phyloP scores from a whole-genome alignment of 2,797 vertebrate genomes.

The Sebastes hubbsi region DNA sequence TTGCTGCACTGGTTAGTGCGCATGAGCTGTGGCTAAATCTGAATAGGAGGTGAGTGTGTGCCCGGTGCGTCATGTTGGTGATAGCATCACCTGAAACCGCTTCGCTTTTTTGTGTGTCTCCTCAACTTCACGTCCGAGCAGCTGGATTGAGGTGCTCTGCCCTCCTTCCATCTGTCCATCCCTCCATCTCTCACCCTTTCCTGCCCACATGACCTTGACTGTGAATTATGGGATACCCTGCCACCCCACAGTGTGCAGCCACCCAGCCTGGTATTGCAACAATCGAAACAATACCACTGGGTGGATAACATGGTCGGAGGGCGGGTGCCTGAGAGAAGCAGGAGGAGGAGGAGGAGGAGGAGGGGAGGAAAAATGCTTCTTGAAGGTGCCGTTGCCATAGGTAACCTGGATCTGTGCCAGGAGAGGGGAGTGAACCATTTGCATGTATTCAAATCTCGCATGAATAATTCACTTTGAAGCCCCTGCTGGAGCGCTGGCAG shows the following conservation, averaged over 20 bases:
- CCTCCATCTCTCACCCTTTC: constrained; percentile 34
- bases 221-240: constrained; percentile 72
- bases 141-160: constrained; percentile 22
- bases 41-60: constrained; percentile 4
- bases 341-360: constrained; percentile 22
- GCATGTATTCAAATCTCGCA: constrained; percentile 87
- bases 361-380: constrained; percentile 59
- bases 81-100: constrained; percentile 22
- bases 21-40: constrained; percentile 30
- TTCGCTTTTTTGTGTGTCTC: constrained; percentile 17
- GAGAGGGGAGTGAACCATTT: constrained; percentile 77
- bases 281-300: constrained; percentile 69
- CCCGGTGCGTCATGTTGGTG: constrained; percentile 6
- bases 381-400: constrained; percentile 84
- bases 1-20: constrained; percentile 6
- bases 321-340: constrained; percentile 55
- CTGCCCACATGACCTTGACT: constrained; percentile 75
- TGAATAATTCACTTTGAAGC: constrained; percentile 84
- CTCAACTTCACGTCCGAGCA: constrained; percentile 31
- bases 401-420: constrained; percentile 82
- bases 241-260: constrained; percentile 67
- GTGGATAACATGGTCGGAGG: constrained; percentile 64
- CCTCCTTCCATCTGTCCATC: constrained; percentile 38
- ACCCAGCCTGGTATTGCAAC: constrained; percentile 69
- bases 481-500: constrained; percentile 61